These are phyloP conservation scores for Lathamus discolor DNA, from an alignment of 2,113 vertebrate species.

Conservation along the genomic window DNA sequence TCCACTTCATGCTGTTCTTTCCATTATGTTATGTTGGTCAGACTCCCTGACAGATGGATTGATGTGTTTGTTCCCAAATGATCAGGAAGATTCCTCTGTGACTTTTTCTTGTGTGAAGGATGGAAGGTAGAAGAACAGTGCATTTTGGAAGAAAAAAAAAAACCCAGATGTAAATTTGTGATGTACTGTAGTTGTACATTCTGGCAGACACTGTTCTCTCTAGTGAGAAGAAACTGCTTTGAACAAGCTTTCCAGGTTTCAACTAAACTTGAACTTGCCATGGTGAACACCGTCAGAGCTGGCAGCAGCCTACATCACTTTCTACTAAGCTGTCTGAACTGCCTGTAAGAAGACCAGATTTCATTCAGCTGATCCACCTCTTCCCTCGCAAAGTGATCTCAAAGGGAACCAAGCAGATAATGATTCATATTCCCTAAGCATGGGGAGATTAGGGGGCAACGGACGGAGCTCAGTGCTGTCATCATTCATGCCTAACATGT, in stretches of 20 bases:
- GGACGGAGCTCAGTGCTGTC: background rate
- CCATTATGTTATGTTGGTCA: background rate
- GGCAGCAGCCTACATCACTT: background rate
- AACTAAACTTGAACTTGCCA: background rate
- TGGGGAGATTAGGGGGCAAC: background rate
- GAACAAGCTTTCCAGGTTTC: background rate
- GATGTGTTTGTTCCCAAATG: background rate
- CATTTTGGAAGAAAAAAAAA: background rate
- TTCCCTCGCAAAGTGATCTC: background rate
- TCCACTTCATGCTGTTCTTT: background rate
- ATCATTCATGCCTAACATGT: fast-evolving
- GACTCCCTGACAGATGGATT: background rate
- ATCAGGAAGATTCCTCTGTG: background rate
- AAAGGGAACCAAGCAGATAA: background rate
- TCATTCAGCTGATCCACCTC: background rate
- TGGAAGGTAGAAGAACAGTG: background rate
- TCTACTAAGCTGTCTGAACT: background rate
- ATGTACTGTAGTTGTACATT: background rate
- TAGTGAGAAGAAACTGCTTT: background rate
- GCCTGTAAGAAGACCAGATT: background rate
- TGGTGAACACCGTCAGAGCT: background rate
- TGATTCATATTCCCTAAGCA: background rate
- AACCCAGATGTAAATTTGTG: background rate
- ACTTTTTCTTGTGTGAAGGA: background rate
- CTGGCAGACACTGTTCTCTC: background rate